Percentiles rank a stretch among this genome's conserved stretches.
These are phyloP conservation scores for Xiphophorus maculatus DNA, from an alignment of 2,113 vertebrate species.

Conservation along the genomic window DNA sequence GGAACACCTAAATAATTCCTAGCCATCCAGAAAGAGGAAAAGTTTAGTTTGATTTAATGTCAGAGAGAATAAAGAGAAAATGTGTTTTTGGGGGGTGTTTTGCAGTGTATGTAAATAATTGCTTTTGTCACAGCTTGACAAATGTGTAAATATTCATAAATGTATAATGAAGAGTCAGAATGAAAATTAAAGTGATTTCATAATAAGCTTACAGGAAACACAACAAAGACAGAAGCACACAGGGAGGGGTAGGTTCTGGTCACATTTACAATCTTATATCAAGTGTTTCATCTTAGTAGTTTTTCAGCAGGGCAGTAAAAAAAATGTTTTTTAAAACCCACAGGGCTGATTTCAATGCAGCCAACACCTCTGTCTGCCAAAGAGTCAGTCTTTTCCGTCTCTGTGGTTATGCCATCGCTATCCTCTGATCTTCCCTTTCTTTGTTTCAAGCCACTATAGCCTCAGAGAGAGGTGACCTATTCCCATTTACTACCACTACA, in stretches of 20 bases:
- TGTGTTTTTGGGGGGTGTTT: neutral
- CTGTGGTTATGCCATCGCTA: slow-evolving; percentile 31
- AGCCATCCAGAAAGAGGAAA: neutral
- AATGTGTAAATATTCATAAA: slow-evolving; percentile 59
- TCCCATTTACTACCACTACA: slow-evolving; percentile 62
- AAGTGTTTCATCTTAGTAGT: slow-evolving; percentile 7
- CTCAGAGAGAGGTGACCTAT: slow-evolving; percentile 73
- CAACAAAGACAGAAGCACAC: slow-evolving; percentile 6
- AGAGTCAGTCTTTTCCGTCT: slow-evolving; percentile 7
- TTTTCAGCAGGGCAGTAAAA: slow-evolving; percentile 12
- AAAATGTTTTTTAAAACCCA: neutral
- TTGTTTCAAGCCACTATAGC: slow-evolving; percentile 32
- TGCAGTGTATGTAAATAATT: neutral
- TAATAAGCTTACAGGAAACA: slow-evolving; percentile 27
- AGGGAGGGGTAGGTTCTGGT: slow-evolving; percentile 25
- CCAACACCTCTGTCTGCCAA: slow-evolving; percentile 11
- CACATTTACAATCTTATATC: slow-evolving; percentile 14
- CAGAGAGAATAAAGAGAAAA: neutral
- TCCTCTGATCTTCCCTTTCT: slow-evolving; percentile 47
- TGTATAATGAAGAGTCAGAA: slow-evolving; percentile 12
- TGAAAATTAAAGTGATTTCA: slow-evolving; percentile 13
- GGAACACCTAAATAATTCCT: neutral
- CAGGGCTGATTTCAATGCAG: slow-evolving; percentile 29
- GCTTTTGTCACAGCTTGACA: slow-evolving; percentile 22
- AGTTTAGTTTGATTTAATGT: neutral